Evolutionary conservation across 2,888 invertebrate genomes (phyloP).

Genomic region (Microctonus aethiopoides): DNA sequence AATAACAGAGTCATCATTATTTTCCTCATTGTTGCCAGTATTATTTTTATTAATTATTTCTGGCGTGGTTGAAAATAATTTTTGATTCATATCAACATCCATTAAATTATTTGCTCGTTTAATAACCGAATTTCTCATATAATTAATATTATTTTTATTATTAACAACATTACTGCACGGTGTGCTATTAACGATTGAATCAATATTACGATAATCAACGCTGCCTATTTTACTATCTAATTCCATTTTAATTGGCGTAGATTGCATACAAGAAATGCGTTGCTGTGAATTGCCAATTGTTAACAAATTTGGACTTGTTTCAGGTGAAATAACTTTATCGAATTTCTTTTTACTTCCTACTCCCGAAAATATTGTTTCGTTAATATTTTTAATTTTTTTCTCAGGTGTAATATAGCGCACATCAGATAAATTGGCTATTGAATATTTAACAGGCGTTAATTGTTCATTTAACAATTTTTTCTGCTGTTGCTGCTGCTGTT

Average conservation of each 20-base stretch:
- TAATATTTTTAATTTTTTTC: slow-evolving; percentile 48
- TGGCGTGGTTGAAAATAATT: slow-evolving; percentile 18
- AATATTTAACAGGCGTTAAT: slow-evolving; percentile 49
- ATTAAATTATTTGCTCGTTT: slow-evolving; percentile 58
- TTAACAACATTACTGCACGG: slow-evolving; percentile 59
- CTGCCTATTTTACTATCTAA: slow-evolving; percentile 45
- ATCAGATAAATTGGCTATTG: slow-evolving; percentile 56
- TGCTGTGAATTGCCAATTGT: slow-evolving; percentile 47
- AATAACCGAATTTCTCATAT: slow-evolving; percentile 62
- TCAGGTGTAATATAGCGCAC: slow-evolving; percentile 58
- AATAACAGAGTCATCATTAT: slow-evolving; percentile 34
- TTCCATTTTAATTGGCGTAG: slow-evolving; percentile 64
- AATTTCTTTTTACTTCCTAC: slow-evolving; percentile 20
- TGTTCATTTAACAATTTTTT: slow-evolving; percentile 38
- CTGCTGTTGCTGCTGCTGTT: slow-evolving; percentile 13
- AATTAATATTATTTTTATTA: slow-evolving; percentile 53
- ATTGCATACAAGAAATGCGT: slow-evolving; percentile 51
- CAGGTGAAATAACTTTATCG: slow-evolving; percentile 44
- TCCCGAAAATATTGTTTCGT: slow-evolving; percentile 34
- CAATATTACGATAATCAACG: slow-evolving; percentile 64
- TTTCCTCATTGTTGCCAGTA: neutral
- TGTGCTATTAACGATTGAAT: slow-evolving; percentile 62
- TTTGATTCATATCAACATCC: slow-evolving; percentile 52
- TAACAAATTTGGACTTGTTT: slow-evolving; percentile 49
- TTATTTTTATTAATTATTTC: neutral